These are phyloP conservation scores for Rotaria socialis DNA, from an alignment of 2,888 invertebrate genomes.

Conservation along the genomic window DNA sequence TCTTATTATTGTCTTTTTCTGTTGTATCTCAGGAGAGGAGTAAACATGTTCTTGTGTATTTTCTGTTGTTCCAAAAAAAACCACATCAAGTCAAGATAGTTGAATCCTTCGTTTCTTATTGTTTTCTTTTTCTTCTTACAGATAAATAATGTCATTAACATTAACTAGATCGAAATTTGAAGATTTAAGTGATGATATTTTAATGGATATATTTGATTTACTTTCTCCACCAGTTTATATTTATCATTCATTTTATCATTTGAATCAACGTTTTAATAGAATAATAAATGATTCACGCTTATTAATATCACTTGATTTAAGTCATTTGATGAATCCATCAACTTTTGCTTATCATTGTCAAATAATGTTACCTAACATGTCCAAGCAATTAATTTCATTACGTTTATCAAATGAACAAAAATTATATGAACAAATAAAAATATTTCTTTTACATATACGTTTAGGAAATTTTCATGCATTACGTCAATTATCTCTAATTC, in stretches of 20 bases:
- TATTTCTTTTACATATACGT: not conserved
- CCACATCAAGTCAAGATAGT: not conserved
- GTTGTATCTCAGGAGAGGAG: conserved; percentile 9
- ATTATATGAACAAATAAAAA: not conserved
- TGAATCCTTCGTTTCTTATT: not conserved
- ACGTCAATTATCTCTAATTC: not conserved
- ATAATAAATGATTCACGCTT: not conserved
- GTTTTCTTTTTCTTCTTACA: not conserved
- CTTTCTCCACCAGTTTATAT: not conserved
- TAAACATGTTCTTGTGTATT: not conserved
- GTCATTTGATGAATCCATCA: not conserved
- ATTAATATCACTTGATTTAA: conserved; percentile 11
- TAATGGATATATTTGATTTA: conserved; percentile 6
- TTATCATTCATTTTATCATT: not conserved
- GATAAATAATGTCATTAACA: not conserved
- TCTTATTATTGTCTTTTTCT: conserved; percentile 7
- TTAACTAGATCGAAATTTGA: not conserved
- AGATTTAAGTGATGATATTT: conserved; percentile 14
- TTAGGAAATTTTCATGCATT: not conserved
- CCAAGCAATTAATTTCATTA: not conserved
- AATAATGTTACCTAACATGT: conserved; percentile 5
- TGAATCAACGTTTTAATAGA: not conserved
- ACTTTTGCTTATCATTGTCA: conserved; percentile 25
- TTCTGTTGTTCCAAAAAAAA: not conserved
- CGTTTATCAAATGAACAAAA: conserved; percentile 14